These are phyloP conservation scores for Fragum whitleyi DNA, from an alignment of 2,888 invertebrate genomes.

Conservation along the genomic window DNA sequence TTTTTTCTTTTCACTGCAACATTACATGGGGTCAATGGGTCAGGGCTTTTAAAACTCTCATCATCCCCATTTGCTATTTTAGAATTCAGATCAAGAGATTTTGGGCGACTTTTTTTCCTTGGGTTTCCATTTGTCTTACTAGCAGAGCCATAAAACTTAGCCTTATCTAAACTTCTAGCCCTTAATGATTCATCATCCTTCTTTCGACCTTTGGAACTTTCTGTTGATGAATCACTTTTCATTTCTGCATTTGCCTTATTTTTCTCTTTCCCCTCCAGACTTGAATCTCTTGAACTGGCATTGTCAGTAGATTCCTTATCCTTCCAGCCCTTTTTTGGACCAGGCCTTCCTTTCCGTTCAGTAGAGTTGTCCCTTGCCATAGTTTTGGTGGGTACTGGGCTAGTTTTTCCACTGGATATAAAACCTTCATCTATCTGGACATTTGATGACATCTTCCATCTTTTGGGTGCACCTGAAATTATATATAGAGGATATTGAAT, in stretches of 20 bases:
- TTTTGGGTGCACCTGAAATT: conserved; percentile 63
- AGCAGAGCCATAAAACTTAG: conserved; percentile 10
- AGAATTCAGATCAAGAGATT: conserved; percentile 53
- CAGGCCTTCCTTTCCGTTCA: conserved; percentile 31
- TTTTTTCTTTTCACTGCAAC: conserved; percentile 53
- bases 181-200: background rate
- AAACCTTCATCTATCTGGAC: conserved; percentile 49
- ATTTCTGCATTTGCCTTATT: conserved; percentile 15
- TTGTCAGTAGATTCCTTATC: conserved; percentile 35
- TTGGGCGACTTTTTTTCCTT: conserved; percentile 61
- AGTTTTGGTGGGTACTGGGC: background rate
- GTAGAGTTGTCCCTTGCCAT: conserved; percentile 34
- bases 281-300: conserved; percentile 52
- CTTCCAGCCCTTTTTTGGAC: background rate
- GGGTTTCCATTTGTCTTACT: conserved; percentile 12
- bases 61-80: conserved; percentile 57
- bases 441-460: conserved; percentile 61
- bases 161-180: background rate
- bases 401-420: conserved; percentile 24
- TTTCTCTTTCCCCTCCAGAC: conserved; percentile 48
- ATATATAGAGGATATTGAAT: no score
- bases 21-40: conserved; percentile 61
- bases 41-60: conserved; percentile 61
- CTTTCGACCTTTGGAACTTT: conserved; percentile 19
- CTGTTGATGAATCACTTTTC: conserved; percentile 21